Base-by-base conservation (phyloP, 2,888 invertebrate genomes). In the Barypeithes pellucidus region DNA sequence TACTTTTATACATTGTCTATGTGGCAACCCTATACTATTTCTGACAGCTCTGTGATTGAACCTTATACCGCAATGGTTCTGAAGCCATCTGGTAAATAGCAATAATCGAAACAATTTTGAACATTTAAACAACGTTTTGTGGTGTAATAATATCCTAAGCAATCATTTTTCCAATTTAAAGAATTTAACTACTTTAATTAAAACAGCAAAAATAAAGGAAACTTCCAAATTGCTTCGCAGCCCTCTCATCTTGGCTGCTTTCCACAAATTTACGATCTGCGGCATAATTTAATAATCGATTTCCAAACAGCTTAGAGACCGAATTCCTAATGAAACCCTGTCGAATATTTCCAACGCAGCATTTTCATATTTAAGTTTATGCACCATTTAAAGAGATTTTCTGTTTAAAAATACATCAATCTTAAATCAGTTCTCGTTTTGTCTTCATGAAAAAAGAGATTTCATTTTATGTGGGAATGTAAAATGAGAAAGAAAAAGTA, bases 181-280 rank as follows among this genome's bases (percentile, higher is more conserved):
- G 29, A 29, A 29, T 29, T 29, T 29, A 29, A 29, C 29, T 8
- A 29, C 29, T 29, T 29, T 29, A 29, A 29, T 29, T 39, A 39
- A 39, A 39, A n/a, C 39, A 39, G 39, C 9, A 39, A 39, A 39
- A 39, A 39, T 39, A 39, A 39, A 39, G 29, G n/a, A 39, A 39
- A n/a, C 39, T n/a, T 39, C 39, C 12, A 39, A 39, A 39, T 39
- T 39, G 39, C 39, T 39, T 36, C 39, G 39, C 39, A 39, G 39
- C 39, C 39, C 7, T 39, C 39, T 39, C 39, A 39, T 39, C 39
- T 29, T n/a, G 12, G 39, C 39, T n/a, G 39, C n/a, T 39, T 39
- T 39, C 39, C 39, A 39, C 39, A 39, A 39, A 39, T 39, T 39
- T 39, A 39, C 39, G 39, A 39, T 39, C 39, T 39, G 39, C 39